Evolutionary conservation across 2,888 invertebrate genomes (phyloP), one percentile per base, ranked within the genome.

Genomic region (Dilophus febrilis): DNA sequence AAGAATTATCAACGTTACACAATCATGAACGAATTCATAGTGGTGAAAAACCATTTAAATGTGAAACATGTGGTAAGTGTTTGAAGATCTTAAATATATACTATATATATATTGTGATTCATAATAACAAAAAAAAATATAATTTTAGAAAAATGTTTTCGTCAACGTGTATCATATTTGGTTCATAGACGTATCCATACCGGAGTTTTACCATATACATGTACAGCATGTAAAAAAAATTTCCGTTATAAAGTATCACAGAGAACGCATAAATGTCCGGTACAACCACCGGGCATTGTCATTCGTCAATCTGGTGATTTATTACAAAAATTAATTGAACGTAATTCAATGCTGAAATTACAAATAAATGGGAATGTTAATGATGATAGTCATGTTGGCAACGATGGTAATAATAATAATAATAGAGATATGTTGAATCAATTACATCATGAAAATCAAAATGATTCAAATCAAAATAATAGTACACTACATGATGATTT

Each of bases 51-150:
- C 86, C 86, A 4, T 87, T 84, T 53, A 77, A 78, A 27, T 87
- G 87, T 58, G 85, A 86, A 68, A 80, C 79, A 37, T 87, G 87
- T 56, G 86, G 86, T 85, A 64, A n/a, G n/a, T n/a, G n/a, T n/a
- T n/a, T n/a, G n/a, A n/a, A n/a, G n/a, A n/a, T n/a, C n/a, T n/a
- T n/a, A n/a, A n/a, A n/a, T n/a, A n/a, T n/a, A n/a, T n/a, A n/a
- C n/a, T n/a, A n/a, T n/a, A n/a, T n/a, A n/a, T n/a, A n/a, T n/a
- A n/a, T n/a, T n/a, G n/a, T n/a, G n/a, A n/a, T n/a, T n/a, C n/a
- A n/a, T n/a, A n/a, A n/a, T n/a, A n/a, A n/a, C n/a, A n/a, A n/a
- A n/a, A n/a, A n/a, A n/a, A n/a, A n/a, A n/a, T n/a, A n/a, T n/a
- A n/a, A n/a, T n/a, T 63, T 19, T 57, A 86, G 85, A 84, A 11